Evolutionary conservation across 2,888 invertebrate genomes (phyloP), one percentile per base, ranked within the genome.

Genomic region (Cyclophora albipunctata): DNA sequence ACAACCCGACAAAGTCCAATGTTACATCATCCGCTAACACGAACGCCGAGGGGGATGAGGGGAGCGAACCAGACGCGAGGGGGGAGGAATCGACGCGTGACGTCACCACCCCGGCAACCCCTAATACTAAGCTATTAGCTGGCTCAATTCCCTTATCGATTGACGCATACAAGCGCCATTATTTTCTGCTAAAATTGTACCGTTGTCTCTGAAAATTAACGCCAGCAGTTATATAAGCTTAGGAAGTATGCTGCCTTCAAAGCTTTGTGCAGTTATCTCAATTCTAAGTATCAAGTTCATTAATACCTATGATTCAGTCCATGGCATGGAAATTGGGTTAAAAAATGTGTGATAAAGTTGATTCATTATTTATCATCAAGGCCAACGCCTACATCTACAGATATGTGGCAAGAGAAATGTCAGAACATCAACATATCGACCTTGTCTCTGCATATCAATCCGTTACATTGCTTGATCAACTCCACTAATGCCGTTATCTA

Each of bases 21-120:
- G 66, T 75, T 76, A 74, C 73, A 74, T 74, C 73, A 74, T 58
- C 64, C 52, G 52, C 59, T 57, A 57, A 58, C 58, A 59, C 59
- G 57, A 57, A 57, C 52, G 34, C 41, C 34, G 45, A 45, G 20
- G 57, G 50, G 50, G 48, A 34, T 40, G 40, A 5, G 43, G 34
- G 5, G 35, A 44, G 43, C n/a, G 37, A 41, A n/a, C 43, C 33
- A 54, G 53, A 53, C 50, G 45, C 49, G 61, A 63, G 55, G 66
- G 56, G 62, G 57, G 64, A 63, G 61, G 41, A 67, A 76, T 74
- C 60, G 75, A 76, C 66, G 63, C 46, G 63, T 76, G 75, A 76
- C 75, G 76, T 75, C 74, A 75, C 61, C 48, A 58, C 53, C 65
- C 59, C 57, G 58, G 58, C 60, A 58, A 60, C 50, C 54, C 58